Percentiles rank a stretch among this genome's conserved stretches.
phyloP scores from a whole-genome alignment of 2,113 vertebrate species.

The Speoplatyrhinus poulsoni region DNA sequence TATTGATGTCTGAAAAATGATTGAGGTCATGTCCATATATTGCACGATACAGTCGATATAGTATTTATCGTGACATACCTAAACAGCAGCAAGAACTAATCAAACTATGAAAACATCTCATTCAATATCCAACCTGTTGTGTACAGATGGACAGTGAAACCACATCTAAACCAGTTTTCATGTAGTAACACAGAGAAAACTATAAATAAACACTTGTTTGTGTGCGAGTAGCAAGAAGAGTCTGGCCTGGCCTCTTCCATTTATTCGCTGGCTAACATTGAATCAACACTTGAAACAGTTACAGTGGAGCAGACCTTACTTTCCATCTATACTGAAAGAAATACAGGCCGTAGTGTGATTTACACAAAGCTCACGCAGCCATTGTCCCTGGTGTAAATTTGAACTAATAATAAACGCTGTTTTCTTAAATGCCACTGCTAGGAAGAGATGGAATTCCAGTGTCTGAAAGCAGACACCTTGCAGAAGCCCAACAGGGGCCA shows the following conservation, averaged over 20 bases:
- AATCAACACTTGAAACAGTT: conserved; percentile 22
- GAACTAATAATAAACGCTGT: conserved; percentile 27
- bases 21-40: too few relatives aligned
- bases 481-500: conserved; percentile 17
- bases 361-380: not conserved
- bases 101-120: too few relatives aligned
- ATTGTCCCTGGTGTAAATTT: conserved; percentile 24
- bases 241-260: conserved; percentile 38
- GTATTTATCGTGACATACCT: too few relatives aligned
- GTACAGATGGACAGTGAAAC: conserved; percentile 8
- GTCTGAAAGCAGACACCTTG: conserved; percentile 49
- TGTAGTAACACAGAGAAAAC: conserved; percentile 53
- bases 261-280: conserved; percentile 29
- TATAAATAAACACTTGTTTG: conserved; percentile 59
- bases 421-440: conserved; percentile 11
- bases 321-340: conserved; percentile 16
- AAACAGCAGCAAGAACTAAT: too few relatives aligned
- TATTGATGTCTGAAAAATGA: too few relatives aligned
- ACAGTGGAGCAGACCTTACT: not conserved
- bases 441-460: conserved; percentile 21
- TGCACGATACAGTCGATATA: too few relatives aligned
- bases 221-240: conserved; percentile 51
- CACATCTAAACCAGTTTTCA: conserved; percentile 28
- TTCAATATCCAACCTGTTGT: too few relatives aligned
- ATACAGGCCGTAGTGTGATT: conserved; percentile 2